A percentile compares a stretch with the other conserved stretches of the same genome.
Evolutionary conservation across 2,888 invertebrate species (phyloP).

Genomic region (Vanessa cardui): DNA sequence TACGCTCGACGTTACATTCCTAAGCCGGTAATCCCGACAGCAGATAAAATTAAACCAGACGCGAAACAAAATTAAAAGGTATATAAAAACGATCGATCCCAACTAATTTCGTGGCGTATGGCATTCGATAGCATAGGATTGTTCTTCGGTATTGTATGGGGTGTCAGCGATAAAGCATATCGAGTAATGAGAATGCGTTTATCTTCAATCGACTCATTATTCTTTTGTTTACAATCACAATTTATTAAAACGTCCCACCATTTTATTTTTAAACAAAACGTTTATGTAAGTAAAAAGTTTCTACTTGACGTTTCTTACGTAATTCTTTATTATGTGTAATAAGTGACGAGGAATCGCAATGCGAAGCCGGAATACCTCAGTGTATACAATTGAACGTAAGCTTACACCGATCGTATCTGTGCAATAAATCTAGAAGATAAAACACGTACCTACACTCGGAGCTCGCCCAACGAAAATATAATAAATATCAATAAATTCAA

Average conservation of each 20-base stretch:
- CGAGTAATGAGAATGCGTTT: constrained; percentile 52
- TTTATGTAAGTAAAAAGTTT: constrained; percentile 17
- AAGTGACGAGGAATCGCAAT: constrained; percentile 40
- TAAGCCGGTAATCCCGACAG: constrained; percentile 81
- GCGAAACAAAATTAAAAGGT: constrained; percentile 82
- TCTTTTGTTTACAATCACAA: constrained; percentile 36
- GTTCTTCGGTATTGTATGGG: constrained; percentile 54
- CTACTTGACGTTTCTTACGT: constrained; percentile 31
- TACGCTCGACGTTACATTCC: constrained; percentile 76
- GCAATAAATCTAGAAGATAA: constrained; percentile 78
- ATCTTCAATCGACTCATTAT: constrained; percentile 49
- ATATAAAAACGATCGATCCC: constrained; percentile 75
- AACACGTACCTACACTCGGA: constrained; percentile 51
- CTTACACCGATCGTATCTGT: constrained; percentile 72
- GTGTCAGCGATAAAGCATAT: constrained; percentile 51
- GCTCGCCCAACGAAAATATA: constrained; percentile 55
- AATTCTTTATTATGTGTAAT: constrained; percentile 37
- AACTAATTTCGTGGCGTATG: constrained; percentile 80
- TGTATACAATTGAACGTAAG: constrained; percentile 63
- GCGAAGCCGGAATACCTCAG: constrained; percentile 56
- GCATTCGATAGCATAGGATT: constrained; percentile 57
- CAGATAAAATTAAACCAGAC: constrained; percentile 83
- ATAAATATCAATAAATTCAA: constrained; percentile 56
- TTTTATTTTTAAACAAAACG: background rate
- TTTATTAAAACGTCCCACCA: constrained; percentile 4